These are phyloP conservation scores for Porphyrio hochstetteri DNA, from an alignment of 2,113 vertebrate species.

Conservation along the genomic window DNA sequence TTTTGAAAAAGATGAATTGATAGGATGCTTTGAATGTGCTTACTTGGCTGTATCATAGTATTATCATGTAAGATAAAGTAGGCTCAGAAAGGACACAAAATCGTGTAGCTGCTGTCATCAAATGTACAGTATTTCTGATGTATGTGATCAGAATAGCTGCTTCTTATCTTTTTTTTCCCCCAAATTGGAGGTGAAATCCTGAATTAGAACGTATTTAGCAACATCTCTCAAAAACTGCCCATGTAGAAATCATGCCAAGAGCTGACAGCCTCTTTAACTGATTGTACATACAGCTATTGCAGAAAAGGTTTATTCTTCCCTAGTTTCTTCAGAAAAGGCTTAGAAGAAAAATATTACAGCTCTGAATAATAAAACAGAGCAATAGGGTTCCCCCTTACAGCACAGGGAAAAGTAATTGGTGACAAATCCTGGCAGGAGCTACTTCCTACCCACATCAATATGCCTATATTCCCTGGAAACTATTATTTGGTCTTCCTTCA, in stretches of 20 bases:
- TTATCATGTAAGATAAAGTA: neutral
- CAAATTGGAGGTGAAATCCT: neutral
- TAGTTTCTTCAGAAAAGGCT: neutral
- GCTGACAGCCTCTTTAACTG: neutral
- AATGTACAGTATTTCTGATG: neutral
- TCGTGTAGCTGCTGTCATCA: neutral
- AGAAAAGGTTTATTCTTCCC: neutral
- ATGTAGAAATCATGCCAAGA: neutral
- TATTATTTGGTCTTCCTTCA: neutral
- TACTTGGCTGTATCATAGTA: neutral
- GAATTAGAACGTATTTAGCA: neutral
- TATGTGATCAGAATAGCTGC: neutral
- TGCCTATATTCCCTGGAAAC: neutral
- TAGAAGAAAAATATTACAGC: neutral
- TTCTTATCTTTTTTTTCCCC: fast-evolving
- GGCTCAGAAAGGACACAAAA: neutral
- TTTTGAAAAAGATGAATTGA: neutral
- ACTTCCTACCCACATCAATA: neutral
- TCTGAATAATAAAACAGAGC: constrained; percentile 8
- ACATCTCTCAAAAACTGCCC: neutral
- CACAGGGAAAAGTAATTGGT: neutral
- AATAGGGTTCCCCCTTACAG: neutral
- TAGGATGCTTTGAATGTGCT: neutral
- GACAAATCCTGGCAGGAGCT: constrained; percentile 1
- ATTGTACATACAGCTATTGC: neutral